Base-by-base conservation (phyloP, 2,797 vertebrate species). In the Crypturellus tataupa region DNA sequence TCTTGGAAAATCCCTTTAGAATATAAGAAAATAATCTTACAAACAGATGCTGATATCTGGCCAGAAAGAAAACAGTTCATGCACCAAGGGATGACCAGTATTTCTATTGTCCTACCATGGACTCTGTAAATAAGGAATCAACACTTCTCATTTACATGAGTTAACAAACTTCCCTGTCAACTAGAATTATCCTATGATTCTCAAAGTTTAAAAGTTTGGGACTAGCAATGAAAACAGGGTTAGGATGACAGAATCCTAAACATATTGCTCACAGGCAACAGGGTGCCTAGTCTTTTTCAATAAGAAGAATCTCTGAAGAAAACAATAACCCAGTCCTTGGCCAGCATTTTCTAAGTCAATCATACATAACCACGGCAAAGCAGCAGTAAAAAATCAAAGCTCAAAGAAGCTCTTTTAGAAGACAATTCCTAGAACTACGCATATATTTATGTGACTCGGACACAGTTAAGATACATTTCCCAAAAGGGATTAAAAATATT, bases 381-480 rank as follows among this genome's bases (percentile, higher is more conserved):
- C 53, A 90, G 55, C 63, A 46, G 53, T 76, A 60, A 85, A 92
- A 87, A 89, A 87, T 62, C 65, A 82, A 85, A 90, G 49, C 35
- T 31, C 60, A 64, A 63, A n/a, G 47, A 78, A 51, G 60, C 21
- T 64, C 73, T 71, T 76, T 60, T 51, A 85, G 58, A 78, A 55
- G 27, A 10, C 69, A 53, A 44, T 78, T 86, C 55, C 77, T 86
- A 83, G 37, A 93, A 72, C 33, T 44, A 31, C 42, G 35, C 37
- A 29, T 44, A 13, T 58, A 64, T 89, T 88, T 85, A 37, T 68
- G 37, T 55, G 88, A 40, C 82, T 80, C 37, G 15, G 65, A 86
- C 75, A 79, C 20, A 35, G 51, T n/a, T 72, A 82, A 58, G 76
- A 83, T 18, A 55, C 18, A 51, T 21, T 12, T 92, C 42, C 35